Evolutionary conservation across 2,113 vertebrate species (phyloP).

Genomic region (Oreocharis arfaki): DNA sequence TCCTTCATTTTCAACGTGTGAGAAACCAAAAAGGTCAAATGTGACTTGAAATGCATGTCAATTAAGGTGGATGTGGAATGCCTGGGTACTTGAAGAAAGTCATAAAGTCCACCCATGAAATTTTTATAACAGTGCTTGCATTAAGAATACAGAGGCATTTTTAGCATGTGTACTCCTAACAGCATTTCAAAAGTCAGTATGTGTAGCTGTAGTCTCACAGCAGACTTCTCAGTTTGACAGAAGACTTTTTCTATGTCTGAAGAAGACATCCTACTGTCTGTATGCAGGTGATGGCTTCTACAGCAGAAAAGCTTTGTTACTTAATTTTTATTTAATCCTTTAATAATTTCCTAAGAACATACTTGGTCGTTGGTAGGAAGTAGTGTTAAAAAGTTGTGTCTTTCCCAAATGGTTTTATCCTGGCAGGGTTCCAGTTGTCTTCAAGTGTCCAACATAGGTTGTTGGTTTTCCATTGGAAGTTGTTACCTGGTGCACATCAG

Average conservation of each 20-base stretch:
- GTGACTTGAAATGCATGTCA: slow-evolving; percentile 31
- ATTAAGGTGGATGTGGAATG: slow-evolving; percentile 13
- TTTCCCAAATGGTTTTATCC: not conserved
- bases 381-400: not conserved
- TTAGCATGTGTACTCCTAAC: not conserved
- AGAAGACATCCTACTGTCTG: not conserved
- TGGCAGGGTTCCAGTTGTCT: not conserved
- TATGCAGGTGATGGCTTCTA: not conserved
- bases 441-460: not conserved
- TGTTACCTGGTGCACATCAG: not conserved
- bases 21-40: slow-evolving; percentile 42
- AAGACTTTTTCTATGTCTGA: not conserved
- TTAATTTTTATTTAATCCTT: not conserved
- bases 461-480: not conserved
- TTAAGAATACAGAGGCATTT: not conserved
- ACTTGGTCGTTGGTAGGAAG: not conserved
- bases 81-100: slow-evolving; percentile 3
- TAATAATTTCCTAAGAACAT: not conserved
- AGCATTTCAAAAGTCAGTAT: not conserved
- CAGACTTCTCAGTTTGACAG: not conserved
- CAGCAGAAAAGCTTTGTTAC: not conserved
- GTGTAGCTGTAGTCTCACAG: not conserved
- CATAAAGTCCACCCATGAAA: not conserved
- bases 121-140: not conserved
- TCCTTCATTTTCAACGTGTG: slow-evolving; percentile 9